Conservation (phyloP, 2,113 vertebrate genomes). For the Tinamus guttatus region DNA sequence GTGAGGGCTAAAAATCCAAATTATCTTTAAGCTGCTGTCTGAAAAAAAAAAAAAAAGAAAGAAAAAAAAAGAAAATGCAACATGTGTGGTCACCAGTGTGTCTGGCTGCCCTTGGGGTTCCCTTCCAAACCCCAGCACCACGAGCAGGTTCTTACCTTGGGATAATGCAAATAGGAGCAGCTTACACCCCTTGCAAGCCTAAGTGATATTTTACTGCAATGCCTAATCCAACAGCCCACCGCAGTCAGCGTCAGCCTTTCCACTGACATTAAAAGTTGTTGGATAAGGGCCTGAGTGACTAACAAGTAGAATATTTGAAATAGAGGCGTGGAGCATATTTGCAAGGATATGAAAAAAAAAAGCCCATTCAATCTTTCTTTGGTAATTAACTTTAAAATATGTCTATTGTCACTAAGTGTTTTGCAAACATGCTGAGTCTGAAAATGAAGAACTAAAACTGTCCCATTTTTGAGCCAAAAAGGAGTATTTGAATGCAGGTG, state of each 20-base stretch:
- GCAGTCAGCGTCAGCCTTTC: conserved; percentile 4
- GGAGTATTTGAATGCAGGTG: not conserved
- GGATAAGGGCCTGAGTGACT: conserved; percentile 44
- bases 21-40: not conserved
- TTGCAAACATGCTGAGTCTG: not conserved
- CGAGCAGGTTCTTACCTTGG: accelerated
- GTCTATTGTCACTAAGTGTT: not conserved
- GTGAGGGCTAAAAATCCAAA: not conserved
- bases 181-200: not conserved
- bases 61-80: not conserved
- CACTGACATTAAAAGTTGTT: conserved; percentile 41
- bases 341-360: conserved; percentile 11
- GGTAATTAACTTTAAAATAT: conserved; percentile 5
- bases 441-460: not conserved
- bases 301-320: conserved; percentile 53
- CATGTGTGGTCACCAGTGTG: not conserved
- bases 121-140: not conserved
- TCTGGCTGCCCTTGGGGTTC: not conserved
- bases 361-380: not conserved
- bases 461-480: not conserved
- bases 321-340: conserved; percentile 11
- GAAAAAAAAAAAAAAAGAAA: not conserved
- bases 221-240: not conserved
- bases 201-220: not conserved
- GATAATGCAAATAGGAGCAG: not conserved